phyloP scores from a whole-genome alignment of 2,888 invertebrate species.

The Desoria tigrina region DNA sequence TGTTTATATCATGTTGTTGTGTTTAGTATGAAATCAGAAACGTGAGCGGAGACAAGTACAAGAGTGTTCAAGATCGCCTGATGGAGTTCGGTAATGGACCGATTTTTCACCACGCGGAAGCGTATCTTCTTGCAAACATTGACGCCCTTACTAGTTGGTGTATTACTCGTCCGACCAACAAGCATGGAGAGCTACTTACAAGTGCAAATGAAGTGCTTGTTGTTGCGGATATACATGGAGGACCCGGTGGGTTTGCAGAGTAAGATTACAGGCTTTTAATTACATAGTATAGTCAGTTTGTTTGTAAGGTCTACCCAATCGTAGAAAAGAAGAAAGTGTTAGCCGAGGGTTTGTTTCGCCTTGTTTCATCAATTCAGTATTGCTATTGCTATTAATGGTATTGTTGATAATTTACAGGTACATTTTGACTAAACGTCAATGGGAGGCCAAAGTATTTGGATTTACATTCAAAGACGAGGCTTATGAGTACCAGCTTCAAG shows the following conservation, averaged over 20 bases:
- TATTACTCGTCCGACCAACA: slow-evolving; percentile 76
- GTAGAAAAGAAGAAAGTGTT: too few relatives aligned
- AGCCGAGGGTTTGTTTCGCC: not conserved
- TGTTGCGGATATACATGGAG: slow-evolving; percentile 97
- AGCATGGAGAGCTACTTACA: slow-evolving; percentile 58
- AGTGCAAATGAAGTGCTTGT: slow-evolving; percentile 65
- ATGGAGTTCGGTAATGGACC: slow-evolving; percentile 29
- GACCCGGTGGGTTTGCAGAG: slow-evolving; percentile 94
- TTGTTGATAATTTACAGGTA: slow-evolving; percentile 57
- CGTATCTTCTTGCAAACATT: slow-evolving; percentile 97
- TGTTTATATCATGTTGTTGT: not conserved
- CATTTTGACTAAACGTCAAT: slow-evolving; percentile 68
- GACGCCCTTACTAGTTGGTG: slow-evolving; percentile 86
- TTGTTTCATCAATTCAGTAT: not conserved
- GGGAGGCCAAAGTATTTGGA: slow-evolving; percentile 86
- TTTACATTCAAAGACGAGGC: slow-evolving; percentile 81
- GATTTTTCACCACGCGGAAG: slow-evolving; percentile 76
- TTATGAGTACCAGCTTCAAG: slow-evolving; percentile 78
- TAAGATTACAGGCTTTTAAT: slow-evolving; percentile 57
- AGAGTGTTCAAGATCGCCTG: slow-evolving; percentile 25
- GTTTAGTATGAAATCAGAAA: slow-evolving; percentile 33
- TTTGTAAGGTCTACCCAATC: too few relatives aligned
- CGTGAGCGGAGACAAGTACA: slow-evolving; percentile 24
- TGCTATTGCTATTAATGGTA: too few relatives aligned
- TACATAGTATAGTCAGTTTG: not conserved